phyloP scores from a whole-genome alignment of 2,888 invertebrate genomes.

The Biston betularia region DNA sequence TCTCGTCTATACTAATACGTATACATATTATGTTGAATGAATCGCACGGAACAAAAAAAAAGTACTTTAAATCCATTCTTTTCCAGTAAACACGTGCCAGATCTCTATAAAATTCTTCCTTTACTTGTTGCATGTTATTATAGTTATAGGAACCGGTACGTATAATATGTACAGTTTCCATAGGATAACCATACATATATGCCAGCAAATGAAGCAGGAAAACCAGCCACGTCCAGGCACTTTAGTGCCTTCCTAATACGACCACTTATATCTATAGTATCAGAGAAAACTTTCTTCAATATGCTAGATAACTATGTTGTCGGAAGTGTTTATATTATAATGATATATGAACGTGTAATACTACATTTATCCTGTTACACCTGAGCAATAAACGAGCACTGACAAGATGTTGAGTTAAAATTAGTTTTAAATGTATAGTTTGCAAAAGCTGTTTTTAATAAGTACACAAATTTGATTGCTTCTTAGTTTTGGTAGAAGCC shows the following conservation, averaged over 20 bases:
- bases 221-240: conserved; percentile 55
- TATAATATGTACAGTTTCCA: no score
- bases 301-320: conserved; percentile 49
- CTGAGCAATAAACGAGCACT: conserved; percentile 11
- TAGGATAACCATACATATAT: neutral
- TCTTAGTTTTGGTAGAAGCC: no score
- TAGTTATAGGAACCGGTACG: no score
- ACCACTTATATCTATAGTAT: conserved; percentile 63
- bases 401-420: neutral
- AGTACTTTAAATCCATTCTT: no score
- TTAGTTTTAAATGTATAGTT: neutral
- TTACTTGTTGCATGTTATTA: no score
- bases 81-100: no score
- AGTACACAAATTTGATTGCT: no score
- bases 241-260: conserved; percentile 63
- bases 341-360: conserved; percentile 40
- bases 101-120: no score
- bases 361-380: conserved; percentile 27
- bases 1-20: no score
- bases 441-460: neutral
- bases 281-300: conserved; percentile 58
- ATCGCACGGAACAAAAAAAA: no score
- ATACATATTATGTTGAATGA: no score
- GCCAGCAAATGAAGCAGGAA: conserved; percentile 52
- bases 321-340: conserved; percentile 40